Evolutionary conservation across 2,888 invertebrate genomes (phyloP), one percentile per base, ranked within the genome.

Genomic region (Eristalinus aeneus): DNA sequence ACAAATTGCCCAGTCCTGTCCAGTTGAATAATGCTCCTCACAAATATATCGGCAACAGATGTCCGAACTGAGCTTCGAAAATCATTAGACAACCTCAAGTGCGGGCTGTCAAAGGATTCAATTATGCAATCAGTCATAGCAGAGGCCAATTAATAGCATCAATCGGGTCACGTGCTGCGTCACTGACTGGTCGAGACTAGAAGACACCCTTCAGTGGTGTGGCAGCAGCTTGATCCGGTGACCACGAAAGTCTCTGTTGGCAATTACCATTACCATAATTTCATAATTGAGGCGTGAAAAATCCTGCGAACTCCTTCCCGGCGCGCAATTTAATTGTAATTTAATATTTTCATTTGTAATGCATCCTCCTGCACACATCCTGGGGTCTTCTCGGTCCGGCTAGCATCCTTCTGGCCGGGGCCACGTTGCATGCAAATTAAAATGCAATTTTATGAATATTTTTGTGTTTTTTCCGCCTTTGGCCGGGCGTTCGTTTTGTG

Each of bases 391-490:
- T 68, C 53, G 23, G 73, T 22, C 34, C 63, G 23, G 58, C 53
- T 34, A 16, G 64, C 58, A 34, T 67, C 58, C 32, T 69, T 58
- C 56, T 72, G 53, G 68, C 54, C 54, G 34, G 34, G 36, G 67
- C 71, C 74, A 68, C 68, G 67, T 72, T 68, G 73, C 80, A 76
- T 73, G 74, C 76, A 77, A 86, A 86, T 86, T 86, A 86, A 86
- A 86, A 86, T 86, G 86, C 86, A 81, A 81, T 86, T 86, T 86
- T 86, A 81, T 86, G 81, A 86, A 86, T 81, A 86, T 86, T 79
- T 86, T 81, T 68, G 46, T 65, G 69, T 46, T 53, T 72, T 64
- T 36, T 32, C 74, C 64, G 11, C 72, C 72, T 61, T 61, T 74
- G 46, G 46, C 46, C 46, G 16, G n/a, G 22, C 16, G 6, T 31